These are phyloP conservation scores for Cylloceria caligata DNA, from an alignment of 2,888 invertebrate genomes.

Conservation along the genomic window DNA sequence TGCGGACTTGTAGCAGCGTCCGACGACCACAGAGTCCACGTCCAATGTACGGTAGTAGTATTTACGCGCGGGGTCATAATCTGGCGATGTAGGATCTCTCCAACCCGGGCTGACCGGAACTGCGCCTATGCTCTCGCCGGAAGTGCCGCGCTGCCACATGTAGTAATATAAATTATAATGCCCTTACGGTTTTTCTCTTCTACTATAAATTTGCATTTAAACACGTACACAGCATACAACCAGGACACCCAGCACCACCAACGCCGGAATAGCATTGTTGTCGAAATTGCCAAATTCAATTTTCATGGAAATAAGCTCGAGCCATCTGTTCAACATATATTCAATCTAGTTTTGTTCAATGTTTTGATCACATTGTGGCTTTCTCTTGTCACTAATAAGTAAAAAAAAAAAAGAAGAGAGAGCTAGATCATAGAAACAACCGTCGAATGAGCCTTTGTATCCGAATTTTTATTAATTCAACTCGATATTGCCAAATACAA, in stretches of 20 bases:
- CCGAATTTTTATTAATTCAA: not conserved
- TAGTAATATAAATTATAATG: constrained; percentile 84
- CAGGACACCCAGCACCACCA: constrained; percentile 45
- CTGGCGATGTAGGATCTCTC: constrained; percentile 83
- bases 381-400: constrained; percentile 22
- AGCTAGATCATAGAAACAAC: not conserved
- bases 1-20: constrained; percentile 17
- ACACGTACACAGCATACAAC: constrained; percentile 44
- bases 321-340: constrained; percentile 53
- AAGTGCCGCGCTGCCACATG: constrained; percentile 83
- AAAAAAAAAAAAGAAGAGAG: not conserved
- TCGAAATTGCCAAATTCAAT: constrained; percentile 77
- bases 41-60: constrained; percentile 33
- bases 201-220: constrained; percentile 82
- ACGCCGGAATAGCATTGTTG: constrained; percentile 80
- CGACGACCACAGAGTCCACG: constrained; percentile 12
- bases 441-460: not conserved
- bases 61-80: constrained; percentile 81
- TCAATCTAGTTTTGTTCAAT: not conserved
- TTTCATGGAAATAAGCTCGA: constrained; percentile 77
- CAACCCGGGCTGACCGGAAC: constrained; percentile 83
- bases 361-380: not conserved
- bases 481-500: constrained; percentile 75
- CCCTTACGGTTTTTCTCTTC: constrained; percentile 82
- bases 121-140: constrained; percentile 83